Evolutionary conservation across 2,113 vertebrate species (phyloP), one percentile per base, ranked within the genome.

Genomic region (Chrysemys picta): DNA sequence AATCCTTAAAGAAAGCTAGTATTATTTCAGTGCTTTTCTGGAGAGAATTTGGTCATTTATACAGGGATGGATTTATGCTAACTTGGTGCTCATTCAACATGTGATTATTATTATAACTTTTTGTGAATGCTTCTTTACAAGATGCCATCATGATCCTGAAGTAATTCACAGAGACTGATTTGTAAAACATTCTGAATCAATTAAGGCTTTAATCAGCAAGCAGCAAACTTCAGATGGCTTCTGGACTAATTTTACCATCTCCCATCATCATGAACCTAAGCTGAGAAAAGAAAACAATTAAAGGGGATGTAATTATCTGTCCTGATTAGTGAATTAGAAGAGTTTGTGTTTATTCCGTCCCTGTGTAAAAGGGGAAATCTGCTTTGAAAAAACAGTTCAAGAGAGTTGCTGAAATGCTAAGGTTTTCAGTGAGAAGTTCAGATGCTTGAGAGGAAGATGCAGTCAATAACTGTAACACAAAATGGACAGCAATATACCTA

Each of bases 151-250:
- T 42, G 89, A 91, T 97, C 97, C 96, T 54, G 62, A 92, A 97
- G 97, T 98, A 96, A 98, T 97, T 98, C 97, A 62, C 89, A 31
- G 92, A 94, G 98, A 98, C 97, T 97, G 98, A 98, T 98, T 97
- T 98, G 96, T 98, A 96, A 98, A 98, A 96, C 97, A 93, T 97
- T 97, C 97, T 50, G 96, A 98, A 98, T 98, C 98, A 98, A 98
- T 98, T 98, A 98, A 95, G 85, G 91, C 94, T 98, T 98, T 98
- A 98, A 98, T 98, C 98, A 98, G 97, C 96, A 95, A 97, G 97
- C 53, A 27, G 97, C 96, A 97, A 98, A 97, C 97, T 98, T 98
- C 96, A 93, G 96, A 93, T 97, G 98, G 97, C 95, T 98, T 3
- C 82, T 97, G 97, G 97, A 97, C 98, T 98, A 96, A 98, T 98